Evolutionary conservation across 2,113 vertebrate genomes (phyloP).

Genomic region (Chascanopsetta lugubris): DNA sequence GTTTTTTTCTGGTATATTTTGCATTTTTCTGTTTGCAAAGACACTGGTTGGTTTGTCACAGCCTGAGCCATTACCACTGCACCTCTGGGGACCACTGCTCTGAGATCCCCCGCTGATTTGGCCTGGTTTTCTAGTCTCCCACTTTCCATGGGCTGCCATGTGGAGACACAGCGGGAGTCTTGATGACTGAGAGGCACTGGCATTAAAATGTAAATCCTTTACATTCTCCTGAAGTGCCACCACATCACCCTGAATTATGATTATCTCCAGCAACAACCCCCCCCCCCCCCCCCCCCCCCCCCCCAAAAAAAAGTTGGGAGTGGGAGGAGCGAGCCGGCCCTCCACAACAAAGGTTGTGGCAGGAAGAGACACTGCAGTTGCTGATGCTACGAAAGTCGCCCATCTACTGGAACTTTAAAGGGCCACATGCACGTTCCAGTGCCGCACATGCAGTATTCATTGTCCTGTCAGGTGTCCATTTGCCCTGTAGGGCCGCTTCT

Average conservation of each 20-base stretch:
- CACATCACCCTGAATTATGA: neutral
- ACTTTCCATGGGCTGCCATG: neutral
- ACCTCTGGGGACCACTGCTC: conserved; percentile 1
- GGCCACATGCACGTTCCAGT: neutral
- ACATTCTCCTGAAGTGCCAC: neutral
- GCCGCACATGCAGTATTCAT: neutral
- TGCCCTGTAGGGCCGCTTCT: neutral
- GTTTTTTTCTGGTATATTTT: neutral
- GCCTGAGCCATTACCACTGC: neutral
- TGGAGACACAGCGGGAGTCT: neutral
- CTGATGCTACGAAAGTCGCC: neutral
- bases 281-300: too few relatives aligned
- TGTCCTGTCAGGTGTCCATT: neutral
- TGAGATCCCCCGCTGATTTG: conserved; percentile 6
- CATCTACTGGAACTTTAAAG: neutral
- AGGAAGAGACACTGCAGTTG: neutral
- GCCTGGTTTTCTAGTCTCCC: neutral
- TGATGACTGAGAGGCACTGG: neutral
- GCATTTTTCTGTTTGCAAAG: neutral
- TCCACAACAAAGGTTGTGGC: neutral
- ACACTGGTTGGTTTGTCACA: neutral
- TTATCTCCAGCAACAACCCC: neutral
- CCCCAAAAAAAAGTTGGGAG: neutral
- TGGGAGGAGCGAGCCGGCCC: neutral
- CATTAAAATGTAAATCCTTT: conserved; percentile 2